Evolutionary conservation across 2,113 vertebrate species (phyloP).

Genomic region (Loxodonta africana): DNA sequence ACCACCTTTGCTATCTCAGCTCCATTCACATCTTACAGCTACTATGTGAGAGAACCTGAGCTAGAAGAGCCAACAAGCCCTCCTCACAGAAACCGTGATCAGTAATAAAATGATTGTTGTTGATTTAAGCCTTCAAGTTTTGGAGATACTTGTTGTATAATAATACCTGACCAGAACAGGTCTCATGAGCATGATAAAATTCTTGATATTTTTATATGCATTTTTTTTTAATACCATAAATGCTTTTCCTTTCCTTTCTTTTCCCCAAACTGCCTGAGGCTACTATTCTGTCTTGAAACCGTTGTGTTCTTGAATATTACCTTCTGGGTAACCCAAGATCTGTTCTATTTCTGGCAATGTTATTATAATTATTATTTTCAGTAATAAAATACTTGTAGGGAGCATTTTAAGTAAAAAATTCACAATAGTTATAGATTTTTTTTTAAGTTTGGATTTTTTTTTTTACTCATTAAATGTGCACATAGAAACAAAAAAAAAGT

Average conservation of each 20-base stretch:
- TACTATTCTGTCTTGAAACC: background rate
- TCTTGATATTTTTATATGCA: background rate
- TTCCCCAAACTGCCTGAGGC: background rate
- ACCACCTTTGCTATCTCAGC: rapidly evolving
- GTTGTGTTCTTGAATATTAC: background rate
- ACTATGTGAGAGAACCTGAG: background rate
- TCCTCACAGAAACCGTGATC: background rate
- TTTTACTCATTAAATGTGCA: background rate
- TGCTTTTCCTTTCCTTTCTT: background rate
- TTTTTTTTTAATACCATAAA: background rate
- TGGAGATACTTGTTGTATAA: background rate
- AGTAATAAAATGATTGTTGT: background rate
- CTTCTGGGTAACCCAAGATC: background rate
- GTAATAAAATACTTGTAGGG: background rate
- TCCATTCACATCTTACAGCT: background rate
- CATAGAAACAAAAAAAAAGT: background rate
- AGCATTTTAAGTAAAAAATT: background rate
- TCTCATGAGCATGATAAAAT: background rate
- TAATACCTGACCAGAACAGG: background rate
- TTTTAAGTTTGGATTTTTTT: background rate
- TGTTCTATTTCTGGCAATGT: background rate
- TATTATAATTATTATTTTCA: background rate
- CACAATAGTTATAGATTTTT: background rate
- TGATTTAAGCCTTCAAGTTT: background rate
- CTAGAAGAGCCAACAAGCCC: background rate